These are phyloP conservation scores for Pristionchus mayeri DNA, from an alignment of 2,888 invertebrate genomes.

Conservation along the genomic window DNA sequence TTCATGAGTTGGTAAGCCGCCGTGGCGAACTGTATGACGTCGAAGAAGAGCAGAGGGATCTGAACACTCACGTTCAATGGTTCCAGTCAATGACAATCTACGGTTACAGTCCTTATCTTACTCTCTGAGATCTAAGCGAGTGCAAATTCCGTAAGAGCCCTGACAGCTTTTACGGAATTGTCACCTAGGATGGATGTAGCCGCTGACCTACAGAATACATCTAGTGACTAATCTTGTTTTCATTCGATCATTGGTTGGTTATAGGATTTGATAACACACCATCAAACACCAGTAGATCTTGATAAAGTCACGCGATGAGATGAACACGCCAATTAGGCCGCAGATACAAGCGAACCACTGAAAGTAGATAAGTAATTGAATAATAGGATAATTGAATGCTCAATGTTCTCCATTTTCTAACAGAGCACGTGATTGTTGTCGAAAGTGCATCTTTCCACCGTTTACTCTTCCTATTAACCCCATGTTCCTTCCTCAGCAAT, in stretches of 20 bases:
- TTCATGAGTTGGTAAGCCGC: slow-evolving; percentile 20
- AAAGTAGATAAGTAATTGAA: neutral
- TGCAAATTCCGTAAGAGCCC: neutral
- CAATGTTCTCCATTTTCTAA: neutral
- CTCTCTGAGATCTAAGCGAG: too few relatives aligned
- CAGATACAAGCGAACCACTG: slow-evolving; percentile 42
- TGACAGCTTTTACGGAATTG: neutral
- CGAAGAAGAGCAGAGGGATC: slow-evolving; percentile 46
- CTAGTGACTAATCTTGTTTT: too few relatives aligned
- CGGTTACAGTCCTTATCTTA: too few relatives aligned
- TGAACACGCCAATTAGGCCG: slow-evolving; percentile 45
- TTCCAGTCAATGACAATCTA: neutral
- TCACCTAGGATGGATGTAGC: neutral
- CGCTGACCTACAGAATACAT: too few relatives aligned
- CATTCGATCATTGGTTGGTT: neutral
- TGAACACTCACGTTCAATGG: neutral
- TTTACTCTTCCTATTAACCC: neutral
- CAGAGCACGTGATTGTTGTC: neutral
- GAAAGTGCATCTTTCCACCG: neutral
- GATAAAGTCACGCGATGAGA: slow-evolving; percentile 44
- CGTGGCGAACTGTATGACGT: slow-evolving; percentile 14
- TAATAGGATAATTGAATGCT: neutral
- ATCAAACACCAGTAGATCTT: slow-evolving; percentile 47
- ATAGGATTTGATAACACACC: neutral
- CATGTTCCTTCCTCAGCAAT: neutral